phyloP scores from a whole-genome alignment of 2,797 vertebrate species.

The Dendrocincla tyrannina region DNA sequence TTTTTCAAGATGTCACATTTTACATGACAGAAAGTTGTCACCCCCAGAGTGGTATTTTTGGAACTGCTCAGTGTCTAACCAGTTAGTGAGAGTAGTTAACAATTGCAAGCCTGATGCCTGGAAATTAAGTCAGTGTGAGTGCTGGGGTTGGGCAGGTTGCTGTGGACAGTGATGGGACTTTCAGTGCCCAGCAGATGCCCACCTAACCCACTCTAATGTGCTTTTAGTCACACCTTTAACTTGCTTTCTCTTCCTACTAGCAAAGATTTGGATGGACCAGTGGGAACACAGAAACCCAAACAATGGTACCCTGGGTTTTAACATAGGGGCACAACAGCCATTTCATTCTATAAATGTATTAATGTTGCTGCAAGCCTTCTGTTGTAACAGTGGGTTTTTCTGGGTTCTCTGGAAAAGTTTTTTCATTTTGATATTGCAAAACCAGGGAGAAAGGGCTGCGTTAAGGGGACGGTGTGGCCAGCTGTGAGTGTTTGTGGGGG shows the following conservation, averaged over 20 bases:
- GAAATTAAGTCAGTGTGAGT: background rate
- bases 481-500: background rate
- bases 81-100: background rate
- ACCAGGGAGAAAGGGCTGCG: background rate
- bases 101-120: background rate
- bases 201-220: background rate
- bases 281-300: background rate
- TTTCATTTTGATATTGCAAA: background rate
- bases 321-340: background rate
- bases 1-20: background rate
- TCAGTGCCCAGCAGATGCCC: background rate
- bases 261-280: background rate
- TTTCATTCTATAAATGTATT: background rate
- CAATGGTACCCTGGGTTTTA: background rate
- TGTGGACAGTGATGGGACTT: background rate
- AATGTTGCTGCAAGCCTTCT: background rate
- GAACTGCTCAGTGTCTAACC: background rate
- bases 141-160: background rate
- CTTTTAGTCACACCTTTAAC: background rate
- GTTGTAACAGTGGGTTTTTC: background rate
- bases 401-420: background rate
- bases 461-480: background rate
- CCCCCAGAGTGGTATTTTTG: background rate
- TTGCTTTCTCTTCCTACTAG: background rate
- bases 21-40: background rate